phyloP scores from a whole-genome alignment of 2,113 vertebrate genomes.

The Urocolius indicus region DNA sequence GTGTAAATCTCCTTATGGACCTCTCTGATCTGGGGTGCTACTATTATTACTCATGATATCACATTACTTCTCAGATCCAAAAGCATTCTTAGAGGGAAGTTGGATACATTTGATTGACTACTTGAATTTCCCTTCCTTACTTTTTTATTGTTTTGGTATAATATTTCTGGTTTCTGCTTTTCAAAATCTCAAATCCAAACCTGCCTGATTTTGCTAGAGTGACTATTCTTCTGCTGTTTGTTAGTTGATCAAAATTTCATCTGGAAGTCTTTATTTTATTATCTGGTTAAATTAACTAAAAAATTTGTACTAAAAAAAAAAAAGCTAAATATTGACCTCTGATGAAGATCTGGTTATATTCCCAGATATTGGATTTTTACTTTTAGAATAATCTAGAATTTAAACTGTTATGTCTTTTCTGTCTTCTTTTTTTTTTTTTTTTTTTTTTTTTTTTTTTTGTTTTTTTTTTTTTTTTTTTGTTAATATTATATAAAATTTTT shows the following conservation, averaged over 20 bases:
- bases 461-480: too few relatives aligned
- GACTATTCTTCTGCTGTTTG: not conserved
- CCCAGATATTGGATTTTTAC: not conserved
- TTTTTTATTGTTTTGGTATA: not conserved
- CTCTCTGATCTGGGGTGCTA: not conserved
- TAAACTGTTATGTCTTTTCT: not conserved
- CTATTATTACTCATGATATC: not conserved
- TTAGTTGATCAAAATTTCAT: not conserved
- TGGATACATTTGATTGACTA: not conserved
- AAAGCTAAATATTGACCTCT: not conserved
- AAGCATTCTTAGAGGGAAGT: not conserved
- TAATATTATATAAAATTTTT: too few relatives aligned
- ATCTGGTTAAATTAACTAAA: not conserved
- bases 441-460: too few relatives aligned
- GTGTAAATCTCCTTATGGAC: not conserved
- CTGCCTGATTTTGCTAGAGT: not conserved
- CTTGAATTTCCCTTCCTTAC: not conserved
- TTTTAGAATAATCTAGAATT: not conserved
- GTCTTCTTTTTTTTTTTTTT: not conserved
- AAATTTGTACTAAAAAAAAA: not conserved
- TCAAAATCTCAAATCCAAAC: not conserved
- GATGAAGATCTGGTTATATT: not conserved
- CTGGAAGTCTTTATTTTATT: not conserved
- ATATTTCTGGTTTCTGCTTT: not conserved
- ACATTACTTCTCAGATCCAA: not conserved